Evolutionary conservation across 2,797 vertebrate genomes (phyloP).

Genomic region (Poecilia gillii): DNA sequence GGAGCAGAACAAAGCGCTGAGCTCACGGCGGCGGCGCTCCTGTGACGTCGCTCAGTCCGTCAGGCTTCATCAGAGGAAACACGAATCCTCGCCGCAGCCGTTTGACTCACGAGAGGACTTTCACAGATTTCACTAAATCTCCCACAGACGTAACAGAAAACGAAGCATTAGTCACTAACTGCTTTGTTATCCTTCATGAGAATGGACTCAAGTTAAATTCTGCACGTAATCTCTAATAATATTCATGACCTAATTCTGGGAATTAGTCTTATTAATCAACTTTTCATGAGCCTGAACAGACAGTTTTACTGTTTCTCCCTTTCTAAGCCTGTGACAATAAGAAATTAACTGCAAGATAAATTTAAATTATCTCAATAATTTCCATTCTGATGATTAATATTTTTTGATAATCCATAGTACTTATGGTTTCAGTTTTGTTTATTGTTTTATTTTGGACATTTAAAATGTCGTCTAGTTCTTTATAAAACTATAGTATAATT

Average conservation of each 20-base stretch:
- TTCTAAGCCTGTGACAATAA: too few relatives aligned
- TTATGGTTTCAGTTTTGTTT: too few relatives aligned
- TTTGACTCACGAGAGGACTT: not conserved
- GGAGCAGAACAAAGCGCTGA: slow-evolving; percentile 11
- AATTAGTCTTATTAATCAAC: not conserved
- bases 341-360: too few relatives aligned
- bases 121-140: not conserved
- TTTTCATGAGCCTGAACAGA: not conserved
- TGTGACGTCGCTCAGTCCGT: not conserved
- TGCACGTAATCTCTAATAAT: not conserved
- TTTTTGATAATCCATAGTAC: too few relatives aligned
- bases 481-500: too few relatives aligned
- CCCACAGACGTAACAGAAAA: not conserved
- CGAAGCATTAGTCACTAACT: not conserved
- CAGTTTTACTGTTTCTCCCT: not conserved
- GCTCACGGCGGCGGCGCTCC: not conserved
- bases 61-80: not conserved
- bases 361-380: too few relatives aligned
- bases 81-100: not conserved
- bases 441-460: too few relatives aligned
- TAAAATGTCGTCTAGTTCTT: too few relatives aligned
- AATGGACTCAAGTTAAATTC: not conserved
- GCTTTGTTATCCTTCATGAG: not conserved
- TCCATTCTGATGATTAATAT: too few relatives aligned
- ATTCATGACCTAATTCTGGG: not conserved